Percentiles rank a stretch among this genome's conserved stretches.
Evolutionary conservation across 2,113 vertebrate species (phyloP).

Genomic region (Morone chrysops): DNA sequence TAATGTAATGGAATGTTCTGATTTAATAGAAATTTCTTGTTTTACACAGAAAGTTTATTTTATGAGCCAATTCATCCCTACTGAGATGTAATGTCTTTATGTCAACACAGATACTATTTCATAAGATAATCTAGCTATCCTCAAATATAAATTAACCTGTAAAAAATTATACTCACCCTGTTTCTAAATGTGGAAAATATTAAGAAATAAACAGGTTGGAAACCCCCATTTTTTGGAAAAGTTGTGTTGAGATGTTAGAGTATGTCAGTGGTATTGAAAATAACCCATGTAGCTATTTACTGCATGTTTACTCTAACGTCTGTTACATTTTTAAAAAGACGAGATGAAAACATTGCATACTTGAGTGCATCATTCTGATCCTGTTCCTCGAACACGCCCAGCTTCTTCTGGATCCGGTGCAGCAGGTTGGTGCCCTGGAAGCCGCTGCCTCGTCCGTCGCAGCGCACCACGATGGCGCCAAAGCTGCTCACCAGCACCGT

Average conservation of each 20-base stretch:
- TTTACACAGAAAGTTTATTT: no score
- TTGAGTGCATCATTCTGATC: constrained; percentile 91
- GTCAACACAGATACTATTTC: no score
- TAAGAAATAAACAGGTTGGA: no score
- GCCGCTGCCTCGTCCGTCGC: constrained; percentile 92
- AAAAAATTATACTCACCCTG: no score
- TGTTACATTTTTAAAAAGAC: neutral
- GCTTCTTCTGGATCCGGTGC: constrained; percentile 88
- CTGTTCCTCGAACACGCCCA: constrained; percentile 90
- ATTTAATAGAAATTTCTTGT: no score
- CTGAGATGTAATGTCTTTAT: no score
- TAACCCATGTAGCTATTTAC: neutral
- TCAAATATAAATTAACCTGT: no score
- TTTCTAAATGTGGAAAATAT: no score
- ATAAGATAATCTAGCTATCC: no score
- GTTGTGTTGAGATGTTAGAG: neutral
- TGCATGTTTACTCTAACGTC: neutral
- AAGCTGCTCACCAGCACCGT: constrained; percentile 94
- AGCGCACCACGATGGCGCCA: constrained; percentile 87
- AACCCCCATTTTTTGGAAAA: neutral
- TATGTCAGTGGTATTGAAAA: no score
- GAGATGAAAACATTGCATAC: constrained; percentile 70
- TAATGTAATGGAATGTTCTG: no score
- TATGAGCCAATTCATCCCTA: no score
- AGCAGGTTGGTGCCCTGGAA: constrained; percentile 94